Evolutionary conservation across 2,113 vertebrate genomes (phyloP).

Genomic region (Elephantulus edwardii): DNA sequence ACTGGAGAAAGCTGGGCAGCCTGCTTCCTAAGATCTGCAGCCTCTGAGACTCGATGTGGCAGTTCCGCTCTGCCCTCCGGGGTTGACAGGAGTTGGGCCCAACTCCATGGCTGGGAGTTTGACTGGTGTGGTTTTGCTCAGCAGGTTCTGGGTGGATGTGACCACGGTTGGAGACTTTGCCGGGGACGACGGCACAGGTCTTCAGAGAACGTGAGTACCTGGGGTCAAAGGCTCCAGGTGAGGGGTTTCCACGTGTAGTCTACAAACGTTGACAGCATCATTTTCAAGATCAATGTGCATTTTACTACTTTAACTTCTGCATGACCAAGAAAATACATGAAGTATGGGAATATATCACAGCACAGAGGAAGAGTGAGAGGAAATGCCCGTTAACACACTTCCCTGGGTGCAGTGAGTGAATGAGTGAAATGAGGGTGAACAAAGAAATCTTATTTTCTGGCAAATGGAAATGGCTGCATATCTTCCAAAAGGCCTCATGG

Average conservation of each 20-base stretch:
- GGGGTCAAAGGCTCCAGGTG: not conserved
- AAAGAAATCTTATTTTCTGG: not conserved
- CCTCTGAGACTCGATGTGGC: no score
- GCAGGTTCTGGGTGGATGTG: not conserved
- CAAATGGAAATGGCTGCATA: not conserved
- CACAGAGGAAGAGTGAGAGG: not conserved
- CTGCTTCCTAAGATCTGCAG: no score
- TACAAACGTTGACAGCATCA: not conserved
- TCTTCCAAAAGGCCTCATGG: not conserved
- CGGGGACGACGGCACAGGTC: not conserved
- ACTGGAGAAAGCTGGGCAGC: no score
- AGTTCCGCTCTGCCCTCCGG: no score
- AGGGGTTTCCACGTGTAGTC: not conserved
- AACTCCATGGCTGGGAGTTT: no score
- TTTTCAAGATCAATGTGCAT: not conserved
- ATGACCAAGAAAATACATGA: not conserved
- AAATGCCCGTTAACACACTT: not conserved
- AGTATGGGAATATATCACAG: not conserved
- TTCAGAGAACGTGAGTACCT: not conserved
- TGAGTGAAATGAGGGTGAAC: not conserved
- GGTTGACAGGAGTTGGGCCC: no score
- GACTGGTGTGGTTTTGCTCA: no score
- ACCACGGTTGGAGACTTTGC: not conserved
- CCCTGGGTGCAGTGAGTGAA: not conserved
- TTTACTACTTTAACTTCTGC: not conserved